phyloP scores from a whole-genome alignment of 2,797 vertebrate species.

The Tokudaia tokunoshimensis region DNA sequence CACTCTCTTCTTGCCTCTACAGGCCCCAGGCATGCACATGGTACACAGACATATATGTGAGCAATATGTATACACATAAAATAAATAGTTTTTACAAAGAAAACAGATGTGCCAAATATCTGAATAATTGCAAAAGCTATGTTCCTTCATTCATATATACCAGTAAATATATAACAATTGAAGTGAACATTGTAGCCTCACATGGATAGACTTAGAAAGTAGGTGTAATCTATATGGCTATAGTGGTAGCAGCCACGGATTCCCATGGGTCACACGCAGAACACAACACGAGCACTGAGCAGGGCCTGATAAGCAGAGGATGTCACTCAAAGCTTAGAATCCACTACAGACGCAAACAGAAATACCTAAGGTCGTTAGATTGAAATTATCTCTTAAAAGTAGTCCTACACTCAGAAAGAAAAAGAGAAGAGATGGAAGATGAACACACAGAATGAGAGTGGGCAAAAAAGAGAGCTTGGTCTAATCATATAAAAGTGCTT shows the following conservation, averaged over 20 bases:
- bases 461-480: background rate
- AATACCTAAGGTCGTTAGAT: background rate
- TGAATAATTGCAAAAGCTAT: background rate
- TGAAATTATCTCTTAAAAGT: background rate
- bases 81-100: background rate
- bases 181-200: background rate
- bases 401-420: background rate
- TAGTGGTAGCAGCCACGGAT: fast-evolving
- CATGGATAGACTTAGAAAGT: background rate
- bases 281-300: background rate
- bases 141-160: background rate
- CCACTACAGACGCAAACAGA: background rate
- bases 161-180: background rate
- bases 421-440: background rate
- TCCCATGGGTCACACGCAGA: background rate
- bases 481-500: background rate
- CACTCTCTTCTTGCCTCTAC: background rate
- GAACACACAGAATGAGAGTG: background rate
- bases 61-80: background rate
- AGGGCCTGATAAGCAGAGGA: background rate
- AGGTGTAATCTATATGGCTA: background rate
- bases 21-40: background rate
- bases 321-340: background rate
- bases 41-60: background rate
- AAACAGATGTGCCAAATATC: background rate